A percentile compares a stretch with the other conserved stretches of the same genome.
Conservation (phyloP, 1,140 invertebrate species). For the Pogonomyrmex barbatus region DNA sequence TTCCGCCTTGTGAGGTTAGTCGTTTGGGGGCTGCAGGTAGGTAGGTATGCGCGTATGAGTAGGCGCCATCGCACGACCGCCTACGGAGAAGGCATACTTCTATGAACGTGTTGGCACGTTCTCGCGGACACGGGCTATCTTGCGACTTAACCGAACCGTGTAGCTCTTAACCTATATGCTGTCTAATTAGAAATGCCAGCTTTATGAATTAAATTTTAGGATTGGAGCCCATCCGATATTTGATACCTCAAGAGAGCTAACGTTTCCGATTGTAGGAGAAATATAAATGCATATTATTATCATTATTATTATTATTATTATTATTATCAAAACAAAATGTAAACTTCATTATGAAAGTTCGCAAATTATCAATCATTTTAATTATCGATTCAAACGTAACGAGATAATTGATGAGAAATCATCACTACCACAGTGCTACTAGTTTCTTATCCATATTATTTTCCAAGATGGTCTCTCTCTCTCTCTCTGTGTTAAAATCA, state of each 20-base stretch:
- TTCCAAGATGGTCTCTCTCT: background rate
- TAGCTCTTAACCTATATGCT: slow-evolving; percentile 68
- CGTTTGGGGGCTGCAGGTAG: slow-evolving; percentile 63
- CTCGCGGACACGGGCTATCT: slow-evolving; percentile 72
- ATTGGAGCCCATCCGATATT: background rate
- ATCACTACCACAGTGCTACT: background rate
- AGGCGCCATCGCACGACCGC: slow-evolving; percentile 76
- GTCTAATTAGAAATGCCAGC: background rate
- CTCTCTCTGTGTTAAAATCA: background rate
- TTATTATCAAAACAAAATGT: background rate
- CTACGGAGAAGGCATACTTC: slow-evolving; percentile 72
- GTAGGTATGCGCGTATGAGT: slow-evolving; percentile 71
- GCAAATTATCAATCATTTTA: background rate
- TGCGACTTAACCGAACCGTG: slow-evolving; percentile 73
- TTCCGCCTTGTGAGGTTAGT: slow-evolving; percentile 50
- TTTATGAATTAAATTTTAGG: background rate
- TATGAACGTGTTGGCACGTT: slow-evolving; percentile 7
- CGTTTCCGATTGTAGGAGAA: background rate
- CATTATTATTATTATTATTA: background rate
- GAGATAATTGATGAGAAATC: background rate
- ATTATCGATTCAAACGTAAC: background rate
- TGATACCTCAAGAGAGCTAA: background rate
- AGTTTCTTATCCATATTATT: background rate
- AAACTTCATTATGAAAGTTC: background rate
- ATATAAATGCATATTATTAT: background rate